phyloP scores from a whole-genome alignment of 2,113 vertebrate genomes.

The Varanus salvator region DNA sequence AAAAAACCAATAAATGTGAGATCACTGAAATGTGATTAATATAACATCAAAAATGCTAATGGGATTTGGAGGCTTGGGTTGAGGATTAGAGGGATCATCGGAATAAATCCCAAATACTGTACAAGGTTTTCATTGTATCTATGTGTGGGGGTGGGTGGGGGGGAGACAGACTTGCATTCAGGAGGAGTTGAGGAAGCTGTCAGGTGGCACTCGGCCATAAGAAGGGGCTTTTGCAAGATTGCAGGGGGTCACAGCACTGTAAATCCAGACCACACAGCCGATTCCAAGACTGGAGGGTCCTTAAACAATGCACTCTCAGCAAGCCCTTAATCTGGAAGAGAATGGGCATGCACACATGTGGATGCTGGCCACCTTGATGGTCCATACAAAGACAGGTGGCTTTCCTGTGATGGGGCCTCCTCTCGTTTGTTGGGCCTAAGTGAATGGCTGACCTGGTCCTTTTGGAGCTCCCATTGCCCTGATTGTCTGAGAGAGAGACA shows the following conservation, averaged over 20 bases:
- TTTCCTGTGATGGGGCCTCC: not conserved
- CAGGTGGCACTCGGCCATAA: no score
- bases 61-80: conserved; percentile 65
- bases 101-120: conserved; percentile 71
- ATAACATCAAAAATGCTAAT: conserved; percentile 75
- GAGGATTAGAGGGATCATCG: conserved; percentile 66
- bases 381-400: not conserved
- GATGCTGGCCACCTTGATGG: not conserved
- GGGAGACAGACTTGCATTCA: no score
- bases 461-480: no score
- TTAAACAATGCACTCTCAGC: not conserved
- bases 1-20: conserved; percentile 73
- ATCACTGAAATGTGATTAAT: conserved; percentile 75
- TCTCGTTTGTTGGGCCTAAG: not conserved
- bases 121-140: conserved; percentile 50
- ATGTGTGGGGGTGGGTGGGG: conserved; percentile 6
- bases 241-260: not conserved
- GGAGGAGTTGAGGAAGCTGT: not conserved
- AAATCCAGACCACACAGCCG: not conserved
- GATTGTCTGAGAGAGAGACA: not conserved
- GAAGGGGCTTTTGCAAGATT: not conserved
- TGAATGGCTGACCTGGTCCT: not conserved
- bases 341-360: not conserved
- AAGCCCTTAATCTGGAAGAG: not conserved
- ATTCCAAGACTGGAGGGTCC: conserved; percentile 32